A percentile compares a stretch with the other conserved stretches of the same genome.
phyloP scores from a whole-genome alignment of 2,888 invertebrate species.

The Eurytoma adleriae region DNA sequence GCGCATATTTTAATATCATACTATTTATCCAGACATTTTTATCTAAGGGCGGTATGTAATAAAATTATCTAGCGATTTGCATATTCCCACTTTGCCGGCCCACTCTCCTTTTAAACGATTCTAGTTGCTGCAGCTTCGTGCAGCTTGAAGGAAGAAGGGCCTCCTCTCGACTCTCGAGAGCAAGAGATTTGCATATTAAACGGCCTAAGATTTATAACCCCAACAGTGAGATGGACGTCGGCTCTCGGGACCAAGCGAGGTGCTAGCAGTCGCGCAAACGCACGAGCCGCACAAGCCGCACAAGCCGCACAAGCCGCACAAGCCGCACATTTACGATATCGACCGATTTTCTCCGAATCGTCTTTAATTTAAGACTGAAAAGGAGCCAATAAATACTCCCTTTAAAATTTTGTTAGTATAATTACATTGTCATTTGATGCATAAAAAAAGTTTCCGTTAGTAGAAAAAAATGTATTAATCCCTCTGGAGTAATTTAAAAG shows the following conservation, averaged over 20 bases:
- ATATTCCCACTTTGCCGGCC: not conserved
- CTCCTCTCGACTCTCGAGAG: slow-evolving; percentile 58
- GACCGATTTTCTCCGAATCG: slow-evolving; percentile 47
- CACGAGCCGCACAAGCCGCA: no score
- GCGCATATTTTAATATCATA: no score
- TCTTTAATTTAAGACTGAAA: slow-evolving; percentile 33
- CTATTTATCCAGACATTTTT: no score
- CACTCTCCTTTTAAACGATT: not conserved
- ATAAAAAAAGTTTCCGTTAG: no score
- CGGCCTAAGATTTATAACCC: slow-evolving; percentile 75
- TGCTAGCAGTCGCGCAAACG: slow-evolving; percentile 64
- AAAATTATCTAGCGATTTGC: slow-evolving; percentile 55
- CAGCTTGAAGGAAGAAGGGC: slow-evolving; percentile 16
- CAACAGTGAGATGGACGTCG: slow-evolving; percentile 40
- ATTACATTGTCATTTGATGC: slow-evolving; percentile 10
- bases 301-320: no score
- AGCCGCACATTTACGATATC: no score
- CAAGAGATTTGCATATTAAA: slow-evolving; percentile 74
- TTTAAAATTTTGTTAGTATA: not conserved
- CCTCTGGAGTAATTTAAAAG: no score
- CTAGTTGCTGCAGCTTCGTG: not conserved
- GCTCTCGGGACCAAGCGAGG: slow-evolving; percentile 62
- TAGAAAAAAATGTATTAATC: no score
- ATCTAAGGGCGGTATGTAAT: slow-evolving; percentile 35
- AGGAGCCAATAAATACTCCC: not conserved